Evolutionary conservation across 2,797 vertebrate genomes (phyloP).

Genomic region (Tangara arthus): DNA sequence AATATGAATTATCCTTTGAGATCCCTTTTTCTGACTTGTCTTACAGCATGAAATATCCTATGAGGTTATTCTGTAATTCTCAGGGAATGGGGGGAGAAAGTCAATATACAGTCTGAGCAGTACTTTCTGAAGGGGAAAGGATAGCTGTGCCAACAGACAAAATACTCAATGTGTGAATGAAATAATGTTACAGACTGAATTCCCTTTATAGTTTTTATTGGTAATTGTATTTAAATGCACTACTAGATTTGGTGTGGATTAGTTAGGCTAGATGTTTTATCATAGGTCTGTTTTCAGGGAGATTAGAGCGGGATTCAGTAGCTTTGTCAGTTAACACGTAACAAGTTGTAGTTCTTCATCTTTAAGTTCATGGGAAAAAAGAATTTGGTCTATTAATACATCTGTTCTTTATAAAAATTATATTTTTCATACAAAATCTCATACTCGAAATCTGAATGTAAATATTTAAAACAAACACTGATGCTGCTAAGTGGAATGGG

Average conservation of each 20-base stretch:
- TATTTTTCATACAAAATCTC: not conserved
- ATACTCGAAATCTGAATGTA: not conserved
- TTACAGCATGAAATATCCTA: not conserved
- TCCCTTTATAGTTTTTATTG: not conserved
- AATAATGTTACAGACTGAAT: not conserved
- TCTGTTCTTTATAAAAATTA: not conserved
- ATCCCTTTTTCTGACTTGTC: not conserved
- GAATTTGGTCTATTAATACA: not conserved
- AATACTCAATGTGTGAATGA: not conserved
- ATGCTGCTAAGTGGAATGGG: not conserved
- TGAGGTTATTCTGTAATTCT: not conserved
- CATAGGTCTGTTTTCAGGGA: not conserved
- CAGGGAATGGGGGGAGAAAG: rapidly evolving
- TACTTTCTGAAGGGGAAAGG: not conserved
- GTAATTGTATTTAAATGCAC: not conserved
- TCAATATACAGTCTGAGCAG: not conserved
- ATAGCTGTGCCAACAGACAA: not conserved
- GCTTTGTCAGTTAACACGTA: not conserved
- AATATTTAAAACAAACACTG: not conserved
- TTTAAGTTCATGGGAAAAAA: not conserved
- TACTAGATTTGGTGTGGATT: not conserved
- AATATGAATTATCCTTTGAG: not conserved
- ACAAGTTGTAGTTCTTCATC: not conserved
- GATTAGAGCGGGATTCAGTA: not conserved
- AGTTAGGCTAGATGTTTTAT: not conserved